Evolutionary conservation across 2,888 invertebrate genomes (phyloP).

Genomic region (Stenchaetothrips biformis): DNA sequence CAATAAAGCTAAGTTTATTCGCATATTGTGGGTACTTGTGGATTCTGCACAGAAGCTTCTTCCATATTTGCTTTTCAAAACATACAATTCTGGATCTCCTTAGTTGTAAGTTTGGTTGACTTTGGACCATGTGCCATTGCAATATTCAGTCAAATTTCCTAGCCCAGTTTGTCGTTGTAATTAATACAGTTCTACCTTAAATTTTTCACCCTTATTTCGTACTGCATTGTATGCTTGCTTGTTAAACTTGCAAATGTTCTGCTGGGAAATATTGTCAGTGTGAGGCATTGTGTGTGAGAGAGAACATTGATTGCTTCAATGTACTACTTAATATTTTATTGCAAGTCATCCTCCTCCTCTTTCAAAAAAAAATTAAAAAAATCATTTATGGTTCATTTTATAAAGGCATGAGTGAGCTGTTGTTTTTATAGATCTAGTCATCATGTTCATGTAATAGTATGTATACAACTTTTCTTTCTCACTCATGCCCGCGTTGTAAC

Average conservation of each 20-base stretch:
- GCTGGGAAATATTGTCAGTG: too few relatives aligned
- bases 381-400: neutral
- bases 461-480: neutral
- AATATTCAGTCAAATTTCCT: neutral
- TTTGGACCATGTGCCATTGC: too few relatives aligned
- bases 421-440: constrained; percentile 7
- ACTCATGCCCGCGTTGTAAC: neutral
- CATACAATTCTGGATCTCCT: too few relatives aligned
- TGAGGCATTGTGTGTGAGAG: neutral
- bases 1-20: too few relatives aligned
- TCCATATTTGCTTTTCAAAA: too few relatives aligned
- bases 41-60: too few relatives aligned
- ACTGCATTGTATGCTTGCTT: neutral
- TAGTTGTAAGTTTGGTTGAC: too few relatives aligned
- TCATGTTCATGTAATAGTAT: neutral
- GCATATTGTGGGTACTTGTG: too few relatives aligned
- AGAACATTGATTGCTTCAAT: neutral
- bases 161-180: neutral
- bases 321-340: neutral
- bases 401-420: constrained; percentile 2
- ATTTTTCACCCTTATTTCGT: neutral
- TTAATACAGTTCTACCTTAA: neutral
- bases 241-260: neutral
- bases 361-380: neutral
- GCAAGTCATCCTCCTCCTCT: neutral